phyloP scores from a whole-genome alignment of 2,113 vertebrate species.

The Engystomops pustulosus region DNA sequence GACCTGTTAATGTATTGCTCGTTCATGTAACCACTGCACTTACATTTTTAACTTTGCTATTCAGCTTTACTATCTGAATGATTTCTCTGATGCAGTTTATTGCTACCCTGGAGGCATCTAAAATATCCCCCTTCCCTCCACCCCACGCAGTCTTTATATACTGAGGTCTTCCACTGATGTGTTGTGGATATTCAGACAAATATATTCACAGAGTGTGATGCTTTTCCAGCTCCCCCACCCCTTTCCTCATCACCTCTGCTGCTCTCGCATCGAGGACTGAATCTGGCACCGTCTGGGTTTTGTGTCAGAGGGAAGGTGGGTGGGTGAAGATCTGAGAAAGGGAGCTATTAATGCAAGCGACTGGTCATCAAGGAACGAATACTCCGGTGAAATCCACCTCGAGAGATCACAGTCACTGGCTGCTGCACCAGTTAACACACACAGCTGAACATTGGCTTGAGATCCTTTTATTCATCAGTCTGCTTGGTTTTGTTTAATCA shows the following conservation, averaged over 20 bases:
- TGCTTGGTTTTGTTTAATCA: constrained; percentile 67
- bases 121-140: constrained; percentile 38
- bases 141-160: constrained; percentile 27
- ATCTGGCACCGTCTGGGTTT: constrained; percentile 55
- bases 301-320: constrained; percentile 50
- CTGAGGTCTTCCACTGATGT: constrained; percentile 48
- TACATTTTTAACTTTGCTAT: constrained; percentile 8
- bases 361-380: constrained; percentile 46
- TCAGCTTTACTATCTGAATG: background rate
- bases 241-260: constrained; percentile 54
- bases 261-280: constrained; percentile 49
- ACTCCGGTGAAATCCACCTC: constrained; percentile 29
- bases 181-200: constrained; percentile 58
- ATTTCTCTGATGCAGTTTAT: constrained; percentile 26
- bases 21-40: constrained; percentile 8
- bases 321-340: constrained; percentile 51
- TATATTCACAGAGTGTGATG: constrained; percentile 51
- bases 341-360: constrained; percentile 37
- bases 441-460: constrained; percentile 39
- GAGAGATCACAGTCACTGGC: constrained; percentile 5
- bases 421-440: constrained; percentile 49
- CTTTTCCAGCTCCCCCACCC: constrained; percentile 43
- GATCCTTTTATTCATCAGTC: constrained; percentile 48
- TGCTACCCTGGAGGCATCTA: constrained; percentile 39
- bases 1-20: background rate